Evolutionary conservation across 2,888 invertebrate species (phyloP), one percentile per base, ranked within the genome.

Genomic region (Synanthedon tipuliformis): DNA sequence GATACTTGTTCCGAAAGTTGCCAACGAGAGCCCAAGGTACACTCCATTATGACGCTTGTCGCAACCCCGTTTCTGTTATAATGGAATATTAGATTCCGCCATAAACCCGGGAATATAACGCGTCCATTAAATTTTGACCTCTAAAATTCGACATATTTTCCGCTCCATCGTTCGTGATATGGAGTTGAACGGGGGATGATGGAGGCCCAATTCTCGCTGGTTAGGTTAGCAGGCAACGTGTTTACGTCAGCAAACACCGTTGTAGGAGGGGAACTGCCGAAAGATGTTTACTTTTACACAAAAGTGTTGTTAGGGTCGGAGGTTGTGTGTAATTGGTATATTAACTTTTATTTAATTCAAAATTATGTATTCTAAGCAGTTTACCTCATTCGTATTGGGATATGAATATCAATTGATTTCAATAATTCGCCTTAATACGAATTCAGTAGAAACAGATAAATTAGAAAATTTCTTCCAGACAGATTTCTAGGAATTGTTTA

Each of bases 61-160:
- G 64, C 64, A 66, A 66, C 67, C 73, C 68, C 64, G 69, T 75
- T 75, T 69, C 64, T 64, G 64, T 74, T 71, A 74, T 78, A 81
- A 81, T 81, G 73, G 79, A 82, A 81, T 81, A 81, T 83, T 81
- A 81, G 75, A 83, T 79, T 75, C 69, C 59, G 64, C 71, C 71
- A 74, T 79, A 78, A 81, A 76, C 71, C 68, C 69, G 61, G 65
- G 65, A 63, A 66, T 68, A 68, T 66, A 63, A 68, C 59, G 57
- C 61, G 61, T 59, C 81, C 76, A 66, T 68, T 74, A 65, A 65
- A 74, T 61, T 62, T 68, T 71, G 79, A 74, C 71, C 81, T 72
- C 62, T 69, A 66, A 75, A 73, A 67, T 67, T 62, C 56, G 53
- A 57, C 54, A 56, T 55, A 54, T 54, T 58, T 56, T 60, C 52